phyloP scores from a whole-genome alignment of 2,888 invertebrate species.

The Odontothrips loti region DNA sequence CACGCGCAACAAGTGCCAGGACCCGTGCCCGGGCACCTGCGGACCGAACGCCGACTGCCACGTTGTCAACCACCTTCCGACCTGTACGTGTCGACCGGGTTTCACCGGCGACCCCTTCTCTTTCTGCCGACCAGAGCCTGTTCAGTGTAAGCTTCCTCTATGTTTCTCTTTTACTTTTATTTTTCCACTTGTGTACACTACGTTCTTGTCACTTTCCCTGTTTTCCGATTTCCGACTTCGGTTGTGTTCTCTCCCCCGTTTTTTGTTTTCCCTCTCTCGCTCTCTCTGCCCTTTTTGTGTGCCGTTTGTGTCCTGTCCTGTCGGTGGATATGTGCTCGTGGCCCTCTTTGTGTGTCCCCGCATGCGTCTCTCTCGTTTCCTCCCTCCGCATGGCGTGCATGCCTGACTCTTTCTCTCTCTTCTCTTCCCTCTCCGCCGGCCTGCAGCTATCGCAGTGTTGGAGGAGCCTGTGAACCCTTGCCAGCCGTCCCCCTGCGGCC shows the following conservation, averaged over 20 bases:
- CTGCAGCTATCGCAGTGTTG: slow-evolving; percentile 33
- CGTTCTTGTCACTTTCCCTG: neutral
- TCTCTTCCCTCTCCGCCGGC: neutral
- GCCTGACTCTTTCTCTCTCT: neutral
- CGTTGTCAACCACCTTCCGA: slow-evolving; percentile 44
- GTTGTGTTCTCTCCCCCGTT: neutral
- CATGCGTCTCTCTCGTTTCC: neutral
- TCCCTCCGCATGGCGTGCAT: neutral
- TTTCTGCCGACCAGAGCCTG: slow-evolving; percentile 39
- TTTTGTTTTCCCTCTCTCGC: neutral
- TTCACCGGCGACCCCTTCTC: slow-evolving; percentile 48
- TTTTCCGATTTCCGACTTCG: neutral
- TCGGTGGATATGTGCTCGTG: neutral
- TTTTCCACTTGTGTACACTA: neutral
- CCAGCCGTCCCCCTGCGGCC: slow-evolving; percentile 54
- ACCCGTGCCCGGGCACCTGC: slow-evolving; percentile 57
- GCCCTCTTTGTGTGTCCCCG: neutral
- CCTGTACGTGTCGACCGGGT: slow-evolving; percentile 49
- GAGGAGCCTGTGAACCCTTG: slow-evolving; percentile 49
- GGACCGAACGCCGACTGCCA: slow-evolving; percentile 49
- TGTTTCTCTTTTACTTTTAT: neutral
- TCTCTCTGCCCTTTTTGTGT: neutral
- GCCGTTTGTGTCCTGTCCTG: neutral
- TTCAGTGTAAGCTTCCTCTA: slow-evolving; percentile 32
- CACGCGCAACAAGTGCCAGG: slow-evolving; percentile 53